Base-by-base conservation (phyloP, 92 coral and sea anemone genomes). In the Epizoanthus fatuus region DNA sequence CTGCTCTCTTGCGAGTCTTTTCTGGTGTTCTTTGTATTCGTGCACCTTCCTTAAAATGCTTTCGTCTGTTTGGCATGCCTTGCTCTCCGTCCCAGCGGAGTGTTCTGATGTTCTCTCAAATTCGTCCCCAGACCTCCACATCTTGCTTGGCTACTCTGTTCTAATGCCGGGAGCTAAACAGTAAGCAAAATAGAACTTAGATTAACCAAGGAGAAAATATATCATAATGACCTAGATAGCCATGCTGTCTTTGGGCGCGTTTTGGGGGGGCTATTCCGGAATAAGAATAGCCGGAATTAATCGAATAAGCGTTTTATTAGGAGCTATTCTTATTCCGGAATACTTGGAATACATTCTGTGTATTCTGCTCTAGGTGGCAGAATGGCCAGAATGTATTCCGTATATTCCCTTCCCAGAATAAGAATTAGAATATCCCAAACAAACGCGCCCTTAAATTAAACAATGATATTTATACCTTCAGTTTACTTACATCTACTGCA, bases 401-500 rank as follows among this genome's bases (percentile, higher is more conserved):
- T 22, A 22, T 22, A 22, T 22, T 22, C 25, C 25, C n/a, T n/a
- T n/a, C n/a, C n/a, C n/a, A n/a, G n/a, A n/a, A n/a, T n/a, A n/a
- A n/a, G n/a, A n/a, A n/a, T n/a, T n/a, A n/a, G n/a, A n/a, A n/a
- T n/a, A n/a, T n/a, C n/a, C n/a, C n/a, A n/a, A n/a, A n/a, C n/a
- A n/a, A n/a, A n/a, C n/a, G n/a, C n/a, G n/a, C n/a, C n/a, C n/a
- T 22, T 22, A 22, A 22, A 22, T 22, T 29, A 29, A 29, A 29
- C 35, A 42, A 42, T 42, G 7, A 42, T 42, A 2, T 42, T 5
- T 47, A 47, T 47, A 47, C 11, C 51, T 17, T 47, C 22, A n/a
- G 53, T 49, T 63, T 12, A 65, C 92, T 87, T 81, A 93, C 97
- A 90, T 75, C 76, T 65, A 22, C 87, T 81, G 52, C 97, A 93